Percentiles rank a stretch among this genome's conserved stretches.
Evolutionary conservation across 2,888 invertebrate genomes (phyloP).

Genomic region (Erannis defoliaria): DNA sequence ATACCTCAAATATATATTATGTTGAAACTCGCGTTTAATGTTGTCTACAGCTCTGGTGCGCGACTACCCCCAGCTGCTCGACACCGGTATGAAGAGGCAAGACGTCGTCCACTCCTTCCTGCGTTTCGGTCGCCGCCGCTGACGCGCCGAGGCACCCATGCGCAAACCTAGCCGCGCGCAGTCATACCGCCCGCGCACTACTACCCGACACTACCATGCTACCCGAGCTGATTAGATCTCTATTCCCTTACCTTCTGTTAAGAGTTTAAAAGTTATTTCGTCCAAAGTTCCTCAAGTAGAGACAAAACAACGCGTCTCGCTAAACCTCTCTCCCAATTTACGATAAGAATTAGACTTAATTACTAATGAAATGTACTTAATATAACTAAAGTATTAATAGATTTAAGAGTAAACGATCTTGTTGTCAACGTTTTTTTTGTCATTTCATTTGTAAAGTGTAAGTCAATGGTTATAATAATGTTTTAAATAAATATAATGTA

Average conservation of each 20-base stretch:
- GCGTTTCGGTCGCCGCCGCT: slow-evolving; percentile 94
- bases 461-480: slow-evolving; percentile 74
- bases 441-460: slow-evolving; percentile 76
- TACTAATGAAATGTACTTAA: slow-evolving; percentile 67
- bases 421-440: slow-evolving; percentile 81
- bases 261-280: slow-evolving; percentile 61
- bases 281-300: slow-evolving; percentile 68
- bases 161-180: slow-evolving; percentile 33
- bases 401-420: slow-evolving; percentile 66
- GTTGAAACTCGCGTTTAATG: background rate
- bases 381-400: slow-evolving; percentile 73
- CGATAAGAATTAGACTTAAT: slow-evolving; percentile 59
- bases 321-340: slow-evolving; percentile 74
- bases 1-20: background rate
- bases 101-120: slow-evolving; percentile 97
- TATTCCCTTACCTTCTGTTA: slow-evolving; percentile 22
- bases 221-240: slow-evolving; percentile 28
- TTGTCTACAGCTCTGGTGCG: slow-evolving; percentile 72
- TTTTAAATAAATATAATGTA: slow-evolving; percentile 82
- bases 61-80: slow-evolving; percentile 83
- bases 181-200: slow-evolving; percentile 50
- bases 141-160: slow-evolving; percentile 64
- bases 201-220: slow-evolving; percentile 46
- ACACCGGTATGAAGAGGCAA: slow-evolving; percentile 93
- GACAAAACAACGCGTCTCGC: slow-evolving; percentile 30